A percentile compares a stretch with the other conserved stretches of the same genome.
Evolutionary conservation across 1,140 invertebrate species (phyloP).

Genomic region (Drosophila simulans): DNA sequence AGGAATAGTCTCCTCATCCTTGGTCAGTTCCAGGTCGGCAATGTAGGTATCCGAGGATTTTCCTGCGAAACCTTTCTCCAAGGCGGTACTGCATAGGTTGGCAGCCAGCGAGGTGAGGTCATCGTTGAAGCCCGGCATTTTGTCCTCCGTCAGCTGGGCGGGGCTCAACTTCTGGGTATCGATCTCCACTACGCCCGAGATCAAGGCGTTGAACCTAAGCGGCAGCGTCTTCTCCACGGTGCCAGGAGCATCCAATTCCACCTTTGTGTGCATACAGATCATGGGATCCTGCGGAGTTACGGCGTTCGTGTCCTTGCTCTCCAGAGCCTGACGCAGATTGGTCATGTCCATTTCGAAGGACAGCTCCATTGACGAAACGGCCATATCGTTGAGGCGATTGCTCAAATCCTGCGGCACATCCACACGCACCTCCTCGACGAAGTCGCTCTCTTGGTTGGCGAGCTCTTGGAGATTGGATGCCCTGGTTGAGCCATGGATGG

Average conservation of each 20-base stretch:
- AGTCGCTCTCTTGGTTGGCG: not conserved
- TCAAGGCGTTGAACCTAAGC: conserved; percentile 65
- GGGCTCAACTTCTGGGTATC: conserved; percentile 54
- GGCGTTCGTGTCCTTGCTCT: not conserved
- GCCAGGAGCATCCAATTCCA: conserved; percentile 36
- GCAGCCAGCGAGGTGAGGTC: conserved; percentile 68
- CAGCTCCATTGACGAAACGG: conserved; percentile 71
- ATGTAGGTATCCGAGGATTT: not conserved
- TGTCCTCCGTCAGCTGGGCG: conserved; percentile 25
- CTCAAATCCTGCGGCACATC: conserved; percentile 52
- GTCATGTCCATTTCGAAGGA: conserved; percentile 81
- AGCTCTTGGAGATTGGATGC: not conserved
- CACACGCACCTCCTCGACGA: conserved; percentile 36
- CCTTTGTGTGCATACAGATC: conserved; percentile 53
- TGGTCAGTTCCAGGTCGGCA: conserved; percentile 1
- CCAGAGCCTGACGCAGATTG: conserved; percentile 57
- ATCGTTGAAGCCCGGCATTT: conserved; percentile 62
- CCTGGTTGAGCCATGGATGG: too few species aligned
- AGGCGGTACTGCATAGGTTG: conserved; percentile 68
- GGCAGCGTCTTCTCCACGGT: conserved; percentile 20
- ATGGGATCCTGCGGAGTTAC: conserved; percentile 14
- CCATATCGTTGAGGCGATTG: conserved; percentile 57
- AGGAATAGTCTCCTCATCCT: not conserved
- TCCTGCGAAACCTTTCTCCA: conserved; percentile 55
- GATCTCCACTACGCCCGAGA: conserved; percentile 62